Evolutionary conservation across 92 coral and sea anemone genomes (phyloP).

Genomic region (Actinostola sp.): DNA sequence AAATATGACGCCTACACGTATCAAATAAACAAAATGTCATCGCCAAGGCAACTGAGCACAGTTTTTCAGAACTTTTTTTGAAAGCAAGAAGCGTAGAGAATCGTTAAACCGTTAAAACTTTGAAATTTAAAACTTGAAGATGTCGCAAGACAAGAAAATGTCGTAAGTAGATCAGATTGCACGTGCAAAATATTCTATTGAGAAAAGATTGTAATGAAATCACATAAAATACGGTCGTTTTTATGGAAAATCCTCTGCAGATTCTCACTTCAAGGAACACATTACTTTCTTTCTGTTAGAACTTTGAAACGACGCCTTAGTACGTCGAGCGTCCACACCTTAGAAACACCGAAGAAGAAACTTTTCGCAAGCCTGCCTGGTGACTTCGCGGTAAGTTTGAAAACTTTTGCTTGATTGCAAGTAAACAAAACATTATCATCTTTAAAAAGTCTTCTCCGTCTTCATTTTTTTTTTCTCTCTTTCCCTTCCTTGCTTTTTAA

Average conservation of each 20-base stretch:
- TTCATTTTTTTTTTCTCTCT: neutral
- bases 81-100: constrained; percentile 7
- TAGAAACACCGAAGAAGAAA: constrained; percentile 29
- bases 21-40: constrained; percentile 8
- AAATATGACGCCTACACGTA: neutral
- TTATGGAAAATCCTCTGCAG: neutral
- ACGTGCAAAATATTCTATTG: neutral
- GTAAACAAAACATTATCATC: neutral
- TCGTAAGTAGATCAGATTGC: constrained; percentile 11
- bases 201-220: neutral
- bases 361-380: constrained; percentile 5
- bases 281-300: constrained; percentile 10
- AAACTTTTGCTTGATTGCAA: neutral
- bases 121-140: constrained; percentile 11
- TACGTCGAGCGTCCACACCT: neutral
- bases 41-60: constrained; percentile 20
- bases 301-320: constrained; percentile 22
- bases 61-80: neutral
- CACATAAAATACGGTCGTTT: neutral
- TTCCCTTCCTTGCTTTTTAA: neutral
- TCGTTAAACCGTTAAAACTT: neutral
- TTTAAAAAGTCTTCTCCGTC: neutral
- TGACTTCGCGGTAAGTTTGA: constrained; percentile 12
- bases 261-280: too few relatives aligned
- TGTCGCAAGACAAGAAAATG: constrained; percentile 11